Conservation (phyloP, 2,797 vertebrate species). For the Echeneis naucrates region DNA sequence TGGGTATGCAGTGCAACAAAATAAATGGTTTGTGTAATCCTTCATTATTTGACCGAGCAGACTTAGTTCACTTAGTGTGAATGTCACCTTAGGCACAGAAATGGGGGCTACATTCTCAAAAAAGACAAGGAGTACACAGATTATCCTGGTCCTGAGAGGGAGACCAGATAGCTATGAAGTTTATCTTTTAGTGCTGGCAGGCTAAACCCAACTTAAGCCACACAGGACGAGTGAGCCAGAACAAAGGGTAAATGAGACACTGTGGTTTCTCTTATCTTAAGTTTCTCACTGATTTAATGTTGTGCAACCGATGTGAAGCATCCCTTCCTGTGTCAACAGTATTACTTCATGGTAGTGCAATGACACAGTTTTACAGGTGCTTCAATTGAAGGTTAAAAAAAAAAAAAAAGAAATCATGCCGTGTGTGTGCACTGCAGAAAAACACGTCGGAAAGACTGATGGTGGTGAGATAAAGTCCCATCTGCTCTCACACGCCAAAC, state of each 20-base stretch:
- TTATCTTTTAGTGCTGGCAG: neutral
- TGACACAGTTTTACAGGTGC: slow-evolving; percentile 1
- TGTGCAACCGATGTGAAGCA: slow-evolving; percentile 26
- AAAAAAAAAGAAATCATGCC: no score
- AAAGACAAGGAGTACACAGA: neutral
- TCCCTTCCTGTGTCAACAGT: slow-evolving; percentile 60
- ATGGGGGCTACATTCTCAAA: neutral
- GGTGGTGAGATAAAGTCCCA: slow-evolving; percentile 8
- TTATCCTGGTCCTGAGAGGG: neutral
- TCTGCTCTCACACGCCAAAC: slow-evolving; percentile 6
- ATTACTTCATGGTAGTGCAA: neutral
- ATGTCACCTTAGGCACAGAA: neutral
- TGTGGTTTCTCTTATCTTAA: slow-evolving; percentile 21
- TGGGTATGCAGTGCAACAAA: no score
- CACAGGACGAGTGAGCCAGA: slow-evolving; percentile 4
- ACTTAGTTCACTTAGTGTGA: neutral
- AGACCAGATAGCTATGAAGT: neutral
- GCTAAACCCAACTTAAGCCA: neutral
- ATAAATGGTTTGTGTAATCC: no score
- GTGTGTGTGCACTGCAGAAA: neutral
- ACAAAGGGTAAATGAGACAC: slow-evolving; percentile 16
- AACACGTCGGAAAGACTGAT: slow-evolving; percentile 7
- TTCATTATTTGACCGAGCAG: neutral
- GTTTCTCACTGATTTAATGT: slow-evolving; percentile 20
- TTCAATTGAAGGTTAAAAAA: slow-evolving; percentile 45